phyloP scores from a whole-genome alignment of 2,113 vertebrate genomes.

The Oreochromis tanganicae region DNA sequence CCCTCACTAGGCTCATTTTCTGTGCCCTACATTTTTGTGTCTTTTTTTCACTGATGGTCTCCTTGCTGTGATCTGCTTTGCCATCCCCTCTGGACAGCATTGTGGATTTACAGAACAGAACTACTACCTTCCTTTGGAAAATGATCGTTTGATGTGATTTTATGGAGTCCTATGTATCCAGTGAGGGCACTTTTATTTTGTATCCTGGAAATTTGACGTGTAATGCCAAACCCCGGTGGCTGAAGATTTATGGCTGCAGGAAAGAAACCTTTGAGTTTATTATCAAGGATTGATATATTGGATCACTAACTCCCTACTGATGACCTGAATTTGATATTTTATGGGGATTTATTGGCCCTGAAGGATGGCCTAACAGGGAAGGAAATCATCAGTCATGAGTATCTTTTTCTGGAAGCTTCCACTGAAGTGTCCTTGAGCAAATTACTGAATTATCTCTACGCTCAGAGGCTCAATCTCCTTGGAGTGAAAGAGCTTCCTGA shows the following conservation, averaged over 20 bases:
- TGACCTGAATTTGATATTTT: conserved; percentile 24
- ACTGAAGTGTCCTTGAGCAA: conserved; percentile 17
- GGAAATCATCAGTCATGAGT: not conserved
- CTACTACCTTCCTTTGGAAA: not conserved
- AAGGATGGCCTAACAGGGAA: not conserved
- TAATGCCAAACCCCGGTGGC: not conserved
- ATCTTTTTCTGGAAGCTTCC: not conserved
- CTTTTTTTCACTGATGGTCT: conserved; percentile 11
- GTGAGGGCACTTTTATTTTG: not conserved
- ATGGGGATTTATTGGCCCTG: conserved; percentile 6
- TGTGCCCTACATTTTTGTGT: conserved; percentile 58
- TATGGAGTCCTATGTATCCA: not conserved
- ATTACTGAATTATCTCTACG: not conserved
- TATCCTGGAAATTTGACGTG: conserved; percentile 12
- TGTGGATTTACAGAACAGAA: conserved; percentile 26
- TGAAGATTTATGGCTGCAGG: conserved; percentile 1
- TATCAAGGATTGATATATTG: conserved; percentile 35
- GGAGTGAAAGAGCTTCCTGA: not conserved
- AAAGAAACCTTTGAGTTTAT: conserved; percentile 13
- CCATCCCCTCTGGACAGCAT: conserved; percentile 1
- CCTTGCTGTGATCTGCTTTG: not conserved
- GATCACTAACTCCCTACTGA: not conserved
- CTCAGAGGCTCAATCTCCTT: not conserved
- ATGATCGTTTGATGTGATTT: not conserved
- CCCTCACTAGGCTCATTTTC: conserved; percentile 51